phyloP scores from a whole-genome alignment of 92 coral and sea anemone species.

The Blastomussa wellsi region DNA sequence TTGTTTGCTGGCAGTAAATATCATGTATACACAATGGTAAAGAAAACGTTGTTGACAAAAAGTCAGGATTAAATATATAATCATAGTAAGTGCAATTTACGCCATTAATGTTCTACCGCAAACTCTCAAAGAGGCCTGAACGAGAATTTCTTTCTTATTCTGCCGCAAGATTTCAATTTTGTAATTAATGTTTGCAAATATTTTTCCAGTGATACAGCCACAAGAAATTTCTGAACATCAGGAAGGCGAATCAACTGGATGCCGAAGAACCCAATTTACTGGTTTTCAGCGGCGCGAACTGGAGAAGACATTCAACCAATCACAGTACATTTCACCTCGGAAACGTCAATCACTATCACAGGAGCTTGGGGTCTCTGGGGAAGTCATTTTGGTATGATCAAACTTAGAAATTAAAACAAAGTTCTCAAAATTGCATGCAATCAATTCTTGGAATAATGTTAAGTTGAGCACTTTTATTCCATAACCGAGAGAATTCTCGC shows the following conservation, averaged over 20 bases:
- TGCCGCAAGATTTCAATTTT: not conserved
- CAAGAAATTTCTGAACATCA: not conserved
- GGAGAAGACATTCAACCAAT: conserved; percentile 16
- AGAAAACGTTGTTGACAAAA: no score
- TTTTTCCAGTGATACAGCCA: not conserved
- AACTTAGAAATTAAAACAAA: not conserved
- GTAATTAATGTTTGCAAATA: not conserved
- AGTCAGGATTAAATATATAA: no score
- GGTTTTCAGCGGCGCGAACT: conserved; percentile 19
- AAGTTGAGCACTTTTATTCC: no score
- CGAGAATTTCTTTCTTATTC: not conserved
- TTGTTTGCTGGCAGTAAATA: no score
- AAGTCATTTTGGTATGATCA: conserved; percentile 11
- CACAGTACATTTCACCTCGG: conserved; percentile 27
- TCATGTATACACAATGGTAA: no score
- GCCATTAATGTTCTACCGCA: no score
- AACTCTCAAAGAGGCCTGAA: no score
- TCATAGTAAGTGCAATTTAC: no score
- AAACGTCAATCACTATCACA: conserved; percentile 4
- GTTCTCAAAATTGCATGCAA: no score
- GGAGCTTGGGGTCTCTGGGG: conserved; percentile 1
- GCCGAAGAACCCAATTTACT: conserved; percentile 30
- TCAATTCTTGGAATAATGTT: no score
- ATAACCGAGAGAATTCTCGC: no score
- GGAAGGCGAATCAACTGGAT: no score